Evolutionary conservation across 2,113 vertebrate species (phyloP).

Genomic region (Pitta sordida): DNA sequence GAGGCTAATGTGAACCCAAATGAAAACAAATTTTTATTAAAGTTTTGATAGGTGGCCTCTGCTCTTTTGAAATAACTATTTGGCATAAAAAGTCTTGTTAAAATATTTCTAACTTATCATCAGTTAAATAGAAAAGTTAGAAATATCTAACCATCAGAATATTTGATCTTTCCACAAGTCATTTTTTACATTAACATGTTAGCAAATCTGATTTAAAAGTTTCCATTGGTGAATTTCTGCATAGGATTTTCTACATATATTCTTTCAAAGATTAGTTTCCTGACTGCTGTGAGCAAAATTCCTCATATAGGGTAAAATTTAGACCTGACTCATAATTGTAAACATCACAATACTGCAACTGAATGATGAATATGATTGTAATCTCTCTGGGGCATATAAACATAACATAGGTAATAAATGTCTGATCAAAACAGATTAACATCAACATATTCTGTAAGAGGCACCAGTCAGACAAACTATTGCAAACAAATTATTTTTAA

Average conservation of each 20-base stretch:
- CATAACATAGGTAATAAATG: not conserved
- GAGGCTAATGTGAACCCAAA: not conserved
- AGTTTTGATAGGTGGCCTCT: not conserved
- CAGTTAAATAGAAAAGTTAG: not conserved
- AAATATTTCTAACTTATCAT: not conserved
- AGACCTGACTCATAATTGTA: not conserved
- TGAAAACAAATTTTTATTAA: not conserved
- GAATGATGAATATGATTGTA: not conserved
- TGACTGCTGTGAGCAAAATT: not conserved
- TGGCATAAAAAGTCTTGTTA: not conserved
- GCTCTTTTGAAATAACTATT: not conserved
- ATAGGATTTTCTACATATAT: not conserved
- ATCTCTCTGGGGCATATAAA: not conserved
- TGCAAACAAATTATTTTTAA: not conserved
- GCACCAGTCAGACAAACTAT: not conserved
- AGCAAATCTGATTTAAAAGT: not conserved
- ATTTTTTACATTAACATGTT: not conserved
- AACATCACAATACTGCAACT: not conserved
- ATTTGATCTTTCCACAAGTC: not conserved
- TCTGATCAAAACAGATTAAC: not conserved
- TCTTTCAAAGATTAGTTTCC: not conserved
- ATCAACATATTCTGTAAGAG: not conserved
- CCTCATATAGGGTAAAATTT: not conserved
- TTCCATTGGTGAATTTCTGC: not conserved
- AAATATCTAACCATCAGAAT: not conserved